A percentile compares a stretch with the other conserved stretches of the same genome.
Conservation (phyloP, 2,888 invertebrate species). For the Leptinotarsa haldemani region DNA sequence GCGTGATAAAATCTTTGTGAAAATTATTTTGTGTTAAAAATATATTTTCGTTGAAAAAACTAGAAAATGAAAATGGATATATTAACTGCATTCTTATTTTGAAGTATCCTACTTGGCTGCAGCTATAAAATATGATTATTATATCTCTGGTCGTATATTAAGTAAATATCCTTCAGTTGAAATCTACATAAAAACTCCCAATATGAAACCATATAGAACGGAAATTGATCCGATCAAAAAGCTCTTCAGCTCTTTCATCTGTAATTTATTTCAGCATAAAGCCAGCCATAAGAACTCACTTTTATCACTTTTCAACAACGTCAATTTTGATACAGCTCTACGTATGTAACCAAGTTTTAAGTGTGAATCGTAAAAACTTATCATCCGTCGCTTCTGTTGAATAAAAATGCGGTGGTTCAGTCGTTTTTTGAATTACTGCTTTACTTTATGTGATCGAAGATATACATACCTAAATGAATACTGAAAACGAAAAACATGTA, state of each 20-base stretch:
- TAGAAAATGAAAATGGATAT: too few relatives aligned
- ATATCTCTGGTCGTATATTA: too few relatives aligned
- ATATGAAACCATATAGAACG: not conserved
- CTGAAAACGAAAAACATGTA: not conserved
- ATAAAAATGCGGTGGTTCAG: not conserved
- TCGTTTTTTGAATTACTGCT: not conserved
- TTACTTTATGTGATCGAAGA: not conserved
- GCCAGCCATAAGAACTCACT: slow-evolving; percentile 2
- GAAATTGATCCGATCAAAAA: slow-evolving; percentile 4
- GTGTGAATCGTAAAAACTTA: slow-evolving; percentile 10
- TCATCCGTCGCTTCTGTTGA: slow-evolving; percentile 3
- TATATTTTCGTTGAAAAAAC: too few relatives aligned
- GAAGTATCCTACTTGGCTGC: too few relatives aligned
- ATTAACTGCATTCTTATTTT: too few relatives aligned
- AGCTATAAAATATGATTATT: too few relatives aligned
- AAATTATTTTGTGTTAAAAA: too few relatives aligned
- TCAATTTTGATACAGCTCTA: slow-evolving; percentile 9
- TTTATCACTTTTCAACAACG: slow-evolving; percentile 15
- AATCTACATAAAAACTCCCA: not conserved
- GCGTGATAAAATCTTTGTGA: too few relatives aligned
- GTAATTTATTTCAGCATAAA: not conserved
- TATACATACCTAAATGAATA: not conserved
- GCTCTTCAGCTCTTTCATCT: not conserved
- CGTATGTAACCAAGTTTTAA: slow-evolving; percentile 8
- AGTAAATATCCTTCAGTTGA: not conserved